Evolutionary conservation across 2,113 vertebrate species (phyloP).

Genomic region (Australoheros scitulus): DNA sequence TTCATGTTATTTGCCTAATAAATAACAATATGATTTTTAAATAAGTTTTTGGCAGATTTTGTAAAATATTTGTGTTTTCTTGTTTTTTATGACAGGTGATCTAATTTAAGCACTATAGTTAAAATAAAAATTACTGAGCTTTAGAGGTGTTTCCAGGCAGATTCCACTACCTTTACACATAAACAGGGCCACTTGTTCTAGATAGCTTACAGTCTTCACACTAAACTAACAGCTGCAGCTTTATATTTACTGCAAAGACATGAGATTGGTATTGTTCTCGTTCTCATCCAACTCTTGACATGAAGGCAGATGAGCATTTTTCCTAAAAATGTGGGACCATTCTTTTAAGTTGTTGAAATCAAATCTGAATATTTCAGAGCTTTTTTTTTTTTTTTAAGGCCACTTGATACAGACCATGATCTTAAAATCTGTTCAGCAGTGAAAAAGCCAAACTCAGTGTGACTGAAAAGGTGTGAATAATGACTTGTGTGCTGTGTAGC

Average conservation of each 20-base stretch:
- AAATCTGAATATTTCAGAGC: not conserved
- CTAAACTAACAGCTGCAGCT: not conserved
- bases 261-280: not conserved
- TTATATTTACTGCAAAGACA: not conserved
- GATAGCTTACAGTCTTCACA: not conserved
- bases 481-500: slow-evolving; percentile 25
- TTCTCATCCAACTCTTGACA: not conserved
- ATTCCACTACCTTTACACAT: not conserved
- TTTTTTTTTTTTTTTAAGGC: not conserved
- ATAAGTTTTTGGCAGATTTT: too few relatives aligned
- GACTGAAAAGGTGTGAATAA: slow-evolving; percentile 21
- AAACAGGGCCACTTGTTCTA: not conserved
- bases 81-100: not conserved
- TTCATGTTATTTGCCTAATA: not conserved
- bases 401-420: not conserved
- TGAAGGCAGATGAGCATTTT: not conserved
- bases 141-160: not conserved
- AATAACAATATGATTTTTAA: not conserved
- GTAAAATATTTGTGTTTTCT: too few relatives aligned
- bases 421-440: not conserved
- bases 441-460: slow-evolving; percentile 21
- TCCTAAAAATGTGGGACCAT: not conserved
- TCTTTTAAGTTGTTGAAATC: not conserved
- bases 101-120: not conserved
- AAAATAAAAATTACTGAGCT: not conserved